Percentiles rank a stretch among this genome's conserved stretches.
phyloP scores from a whole-genome alignment of 1,140 invertebrate species.

The Triops cancriformis region DNA sequence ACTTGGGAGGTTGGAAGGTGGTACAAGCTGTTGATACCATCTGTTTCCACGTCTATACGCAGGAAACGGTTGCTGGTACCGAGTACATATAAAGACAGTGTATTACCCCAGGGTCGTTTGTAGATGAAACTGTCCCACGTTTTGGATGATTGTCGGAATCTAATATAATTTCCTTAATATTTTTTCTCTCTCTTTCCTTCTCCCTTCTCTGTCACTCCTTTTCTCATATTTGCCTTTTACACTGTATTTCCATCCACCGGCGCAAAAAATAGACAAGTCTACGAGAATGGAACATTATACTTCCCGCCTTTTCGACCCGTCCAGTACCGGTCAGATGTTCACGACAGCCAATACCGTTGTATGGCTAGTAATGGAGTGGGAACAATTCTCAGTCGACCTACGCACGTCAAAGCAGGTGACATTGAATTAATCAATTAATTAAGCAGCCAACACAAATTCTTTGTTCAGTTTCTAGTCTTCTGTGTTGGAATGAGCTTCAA shows the following conservation, averaged over 20 bases:
- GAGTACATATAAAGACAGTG: not conserved
- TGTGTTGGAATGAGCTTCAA: too few species aligned
- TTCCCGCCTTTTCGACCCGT: constrained; percentile 38
- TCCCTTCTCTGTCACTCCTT: not conserved
- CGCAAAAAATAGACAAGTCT: not conserved
- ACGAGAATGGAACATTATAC: constrained; percentile 39
- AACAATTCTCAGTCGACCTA: constrained; percentile 36
- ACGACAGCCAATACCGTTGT: constrained; percentile 38
- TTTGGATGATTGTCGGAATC: not conserved
- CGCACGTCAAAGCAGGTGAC: constrained; percentile 39
- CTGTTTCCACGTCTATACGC: not conserved
- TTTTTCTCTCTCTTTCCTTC: not conserved
- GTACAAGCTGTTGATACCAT: constrained; percentile 13
- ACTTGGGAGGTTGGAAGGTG: not conserved
- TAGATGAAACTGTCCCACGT: not conserved
- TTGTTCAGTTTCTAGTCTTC: too few species aligned
- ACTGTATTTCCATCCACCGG: not conserved
- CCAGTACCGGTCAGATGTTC: constrained; percentile 36
- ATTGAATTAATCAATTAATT: too few species aligned
- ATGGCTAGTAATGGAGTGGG: constrained; percentile 38
- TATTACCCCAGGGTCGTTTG: not conserved
- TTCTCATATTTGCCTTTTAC: not conserved
- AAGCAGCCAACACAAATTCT: too few species aligned
- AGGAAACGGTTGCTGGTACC: constrained; percentile 4
- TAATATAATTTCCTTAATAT: not conserved